Percentiles rank a stretch among this genome's conserved stretches.
phyloP scores from a whole-genome alignment of 2,797 vertebrate genomes.

The Eremophila alpestris region DNA sequence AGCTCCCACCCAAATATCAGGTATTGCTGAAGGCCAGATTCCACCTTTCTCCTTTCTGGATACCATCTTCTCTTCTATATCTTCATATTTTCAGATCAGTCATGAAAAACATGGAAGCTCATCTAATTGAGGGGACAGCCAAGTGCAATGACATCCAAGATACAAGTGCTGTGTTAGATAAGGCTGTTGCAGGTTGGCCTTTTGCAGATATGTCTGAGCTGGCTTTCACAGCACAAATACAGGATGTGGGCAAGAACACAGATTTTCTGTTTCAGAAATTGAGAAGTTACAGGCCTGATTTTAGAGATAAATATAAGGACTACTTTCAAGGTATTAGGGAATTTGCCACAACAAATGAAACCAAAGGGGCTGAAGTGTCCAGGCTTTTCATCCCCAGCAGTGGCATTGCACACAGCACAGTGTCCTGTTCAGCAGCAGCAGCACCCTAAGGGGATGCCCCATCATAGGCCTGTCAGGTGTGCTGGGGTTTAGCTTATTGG shows the following conservation, averaged over 20 bases:
- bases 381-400: not conserved
- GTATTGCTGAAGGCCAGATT: not conserved
- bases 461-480: fast-evolving
- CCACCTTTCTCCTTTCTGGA: not conserved
- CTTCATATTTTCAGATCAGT: not conserved
- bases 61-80: not conserved
- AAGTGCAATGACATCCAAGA: not conserved
- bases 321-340: not conserved
- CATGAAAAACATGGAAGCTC: not conserved
- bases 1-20: not conserved
- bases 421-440: not conserved
- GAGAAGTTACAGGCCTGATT: not conserved
- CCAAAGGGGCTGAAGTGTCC: too few relatives aligned
- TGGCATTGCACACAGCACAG: not conserved
- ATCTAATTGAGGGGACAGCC: not conserved
- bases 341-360: not conserved
- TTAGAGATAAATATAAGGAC: not conserved
- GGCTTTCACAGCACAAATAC: not conserved
- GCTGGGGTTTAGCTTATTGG: not conserved
- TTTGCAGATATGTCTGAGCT: not conserved
- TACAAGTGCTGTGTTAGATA: not conserved
- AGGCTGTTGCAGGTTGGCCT: not conserved
- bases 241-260: not conserved
- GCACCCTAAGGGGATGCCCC: not conserved
- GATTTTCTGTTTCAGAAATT: not conserved